Base-by-base conservation (phyloP, 2,888 invertebrate species). In the Drosophila nr. fundita region DNA sequence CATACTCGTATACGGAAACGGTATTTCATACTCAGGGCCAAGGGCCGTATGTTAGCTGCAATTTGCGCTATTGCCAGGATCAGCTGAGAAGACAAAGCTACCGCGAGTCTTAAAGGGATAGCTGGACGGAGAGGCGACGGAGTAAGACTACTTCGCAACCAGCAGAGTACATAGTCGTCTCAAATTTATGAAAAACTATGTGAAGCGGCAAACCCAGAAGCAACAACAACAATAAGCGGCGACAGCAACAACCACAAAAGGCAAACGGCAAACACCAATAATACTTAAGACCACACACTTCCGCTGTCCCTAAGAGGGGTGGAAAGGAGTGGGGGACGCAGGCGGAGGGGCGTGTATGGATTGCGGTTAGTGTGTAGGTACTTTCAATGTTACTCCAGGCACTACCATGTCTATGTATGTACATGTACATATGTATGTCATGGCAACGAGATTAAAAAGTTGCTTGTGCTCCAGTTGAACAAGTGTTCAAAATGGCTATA, bases 351-450 rank as follows among this genome's bases (percentile, higher is more conserved):
- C 5, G 42, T 21, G 21, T 21, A 21, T 21, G 42, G 40, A 40
- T 27, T 29, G 58, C 24, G 54, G 54, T 59, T 50, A 34, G 34
- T 57, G 69, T 49, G 50, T 55, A 74, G 64, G 67, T 75, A 70
- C 67, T 63, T 67, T 58, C 77, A 76, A 72, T 64, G 57, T 60
- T 62, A 49, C 58, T 50, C 62, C 34, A 59, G 71, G 66, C 73
- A 78, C 70, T 74, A 65, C 59, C 68, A 74, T 83, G 69, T 82
- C 32, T 32, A 32, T 32, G 32, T 32, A 27, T 4, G 6, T 29
- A 76, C 89, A 80, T 89, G 11, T 82, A 1, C 7, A 76, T 87
- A 80, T 89, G 6, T 29, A 80, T 89, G 21, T 82, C 82, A 82
- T 84, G 76, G 80, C 66, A 60, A 66, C 8, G 71, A 77, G 87